Base-by-base conservation (phyloP, 2,888 invertebrate species). In the Sarcophaga carnaria region DNA sequence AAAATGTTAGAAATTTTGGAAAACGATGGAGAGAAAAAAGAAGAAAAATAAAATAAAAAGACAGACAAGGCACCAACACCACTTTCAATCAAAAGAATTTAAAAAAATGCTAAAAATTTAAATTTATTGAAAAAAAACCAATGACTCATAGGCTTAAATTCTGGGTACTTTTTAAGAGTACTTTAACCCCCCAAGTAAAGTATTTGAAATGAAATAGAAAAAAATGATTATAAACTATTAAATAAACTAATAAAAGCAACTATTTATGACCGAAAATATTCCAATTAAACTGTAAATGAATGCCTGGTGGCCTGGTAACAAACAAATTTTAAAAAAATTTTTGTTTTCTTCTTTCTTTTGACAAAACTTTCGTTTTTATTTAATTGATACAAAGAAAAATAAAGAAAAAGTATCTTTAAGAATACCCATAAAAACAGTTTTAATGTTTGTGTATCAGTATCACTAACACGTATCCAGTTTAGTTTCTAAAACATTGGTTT, bases 211-310 rank as follows among this genome's bases (percentile, higher is more conserved):
- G 54, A 22, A 54, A 2, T 37, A 64, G 1, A 71, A 20, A 69
- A 1, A 37, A 62, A 54, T 49, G 25, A 54, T 2, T 12, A 63
- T 62, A 47, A 69, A 47, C 47, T 37, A 47, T 54, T n/a, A 20
- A 63, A 75, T 70, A 60, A 72, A 70, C 25, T 70, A 80, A 59
- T 76, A 80, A 83, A 80, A 75, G 2, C 10, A 75, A 71, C 45
- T 76, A 75, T 74, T 45, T 80, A 66, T 66, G 75, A 80, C 37
- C 66, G 76, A 80, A 63, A 84, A 76, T 76, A 67, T 80, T 85
- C 54, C 62, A 77, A 76, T 77, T 80, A 80, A 84, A 80, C 45
- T 69, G 25, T 60, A 47, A 64, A 49, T 64, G 54, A 27, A 17
- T 76, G 14, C 12, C 11, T 66, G 49, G 10, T 49, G 17, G 20